Conservation (phyloP, 2,797 vertebrate genomes). For the Urosaurus nigricauda region DNA sequence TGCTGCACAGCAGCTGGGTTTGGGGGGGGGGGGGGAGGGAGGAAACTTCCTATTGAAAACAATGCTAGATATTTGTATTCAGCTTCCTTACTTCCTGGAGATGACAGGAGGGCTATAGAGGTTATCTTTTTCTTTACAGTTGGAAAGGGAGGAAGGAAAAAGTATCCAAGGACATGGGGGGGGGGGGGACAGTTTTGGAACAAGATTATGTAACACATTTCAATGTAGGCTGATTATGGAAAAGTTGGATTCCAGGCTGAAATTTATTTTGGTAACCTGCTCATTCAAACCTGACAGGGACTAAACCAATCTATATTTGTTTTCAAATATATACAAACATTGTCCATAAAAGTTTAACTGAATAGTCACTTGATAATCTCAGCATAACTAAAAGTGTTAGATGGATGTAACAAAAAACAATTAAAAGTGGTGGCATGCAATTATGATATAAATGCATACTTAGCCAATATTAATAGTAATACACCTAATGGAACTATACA, state of each 20-base stretch:
- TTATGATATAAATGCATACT: background rate
- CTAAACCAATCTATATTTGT: background rate
- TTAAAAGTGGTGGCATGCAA: background rate
- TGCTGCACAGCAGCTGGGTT: too few species aligned
- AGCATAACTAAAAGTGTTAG: background rate
- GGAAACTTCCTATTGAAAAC: background rate
- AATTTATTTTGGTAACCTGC: background rate
- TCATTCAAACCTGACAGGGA: background rate
- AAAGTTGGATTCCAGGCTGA: background rate
- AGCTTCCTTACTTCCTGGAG: too few species aligned
- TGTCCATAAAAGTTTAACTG: slow-evolving; percentile 1
- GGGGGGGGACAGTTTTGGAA: background rate
- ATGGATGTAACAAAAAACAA: background rate
- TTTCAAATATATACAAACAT: background rate
- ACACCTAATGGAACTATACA: background rate
- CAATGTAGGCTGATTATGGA: background rate
- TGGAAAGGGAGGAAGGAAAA: background rate
- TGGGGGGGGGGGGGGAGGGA: rapidly evolving
- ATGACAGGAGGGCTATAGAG: too few species aligned
- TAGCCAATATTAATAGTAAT: background rate
- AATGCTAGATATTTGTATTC: background rate
- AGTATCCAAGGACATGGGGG: background rate
- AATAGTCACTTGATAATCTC: background rate
- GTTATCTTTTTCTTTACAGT: too few species aligned
- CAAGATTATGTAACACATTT: background rate